Percentiles rank a stretch among this genome's conserved stretches.
These are phyloP conservation scores for Junonia oenone DNA, from an alignment of 2,888 invertebrate genomes.

Conservation along the genomic window DNA sequence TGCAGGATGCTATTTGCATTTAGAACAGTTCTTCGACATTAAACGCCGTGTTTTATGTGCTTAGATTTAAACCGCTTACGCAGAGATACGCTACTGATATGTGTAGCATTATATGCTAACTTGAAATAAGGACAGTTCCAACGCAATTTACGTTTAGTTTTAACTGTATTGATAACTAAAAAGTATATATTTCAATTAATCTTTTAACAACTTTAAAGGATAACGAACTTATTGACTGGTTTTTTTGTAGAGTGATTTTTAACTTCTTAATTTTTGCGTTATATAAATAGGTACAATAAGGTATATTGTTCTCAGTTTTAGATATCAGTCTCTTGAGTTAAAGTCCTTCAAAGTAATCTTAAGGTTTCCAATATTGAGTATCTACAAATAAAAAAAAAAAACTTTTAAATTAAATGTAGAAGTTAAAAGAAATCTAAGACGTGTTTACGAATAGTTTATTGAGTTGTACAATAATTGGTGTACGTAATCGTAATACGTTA, in stretches of 20 bases:
- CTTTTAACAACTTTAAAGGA: background rate
- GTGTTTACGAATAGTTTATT: slow-evolving; percentile 10
- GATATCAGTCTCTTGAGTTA: too few species aligned
- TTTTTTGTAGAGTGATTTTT: too few species aligned
- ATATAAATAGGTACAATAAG: too few species aligned
- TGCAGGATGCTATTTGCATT: slow-evolving; percentile 17
- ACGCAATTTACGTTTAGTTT: too few species aligned
- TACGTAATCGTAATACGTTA: slow-evolving; percentile 11
- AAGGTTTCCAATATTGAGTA: too few species aligned
- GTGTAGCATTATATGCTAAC: background rate
- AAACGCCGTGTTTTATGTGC: slow-evolving; percentile 6
- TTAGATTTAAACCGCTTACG: background rate
- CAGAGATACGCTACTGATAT: background rate
- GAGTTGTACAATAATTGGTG: slow-evolving; percentile 17
- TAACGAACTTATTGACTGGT: too few species aligned
- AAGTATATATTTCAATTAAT: background rate
- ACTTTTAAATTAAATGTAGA: background rate
- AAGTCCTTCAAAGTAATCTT: too few species aligned
- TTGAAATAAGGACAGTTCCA: background rate
- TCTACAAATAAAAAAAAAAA: too few species aligned
- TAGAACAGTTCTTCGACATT: slow-evolving; percentile 11
- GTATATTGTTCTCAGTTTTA: too few species aligned
- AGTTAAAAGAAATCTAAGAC: background rate
- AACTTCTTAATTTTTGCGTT: too few species aligned
- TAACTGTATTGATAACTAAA: too few species aligned